These are phyloP conservation scores for Tachycineta bicolor DNA, from an alignment of 2,113 vertebrate species.

Conservation along the genomic window DNA sequence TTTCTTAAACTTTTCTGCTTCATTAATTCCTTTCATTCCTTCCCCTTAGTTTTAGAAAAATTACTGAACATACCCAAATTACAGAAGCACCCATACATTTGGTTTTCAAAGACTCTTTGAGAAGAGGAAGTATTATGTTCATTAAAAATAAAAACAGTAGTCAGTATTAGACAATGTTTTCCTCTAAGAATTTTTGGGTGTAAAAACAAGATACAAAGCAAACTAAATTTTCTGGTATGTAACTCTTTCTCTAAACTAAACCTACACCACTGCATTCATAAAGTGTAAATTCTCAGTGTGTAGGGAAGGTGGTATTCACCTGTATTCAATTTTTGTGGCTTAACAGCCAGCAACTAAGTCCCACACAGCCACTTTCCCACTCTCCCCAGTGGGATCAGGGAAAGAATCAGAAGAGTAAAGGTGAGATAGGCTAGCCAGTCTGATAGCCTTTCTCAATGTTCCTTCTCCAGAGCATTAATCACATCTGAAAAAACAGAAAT, in stretches of 20 bases:
- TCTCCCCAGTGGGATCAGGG: neutral
- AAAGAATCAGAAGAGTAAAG: neutral
- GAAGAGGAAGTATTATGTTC: neutral
- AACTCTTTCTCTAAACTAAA: neutral
- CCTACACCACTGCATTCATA: neutral
- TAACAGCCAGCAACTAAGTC: neutral
- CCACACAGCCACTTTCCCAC: neutral
- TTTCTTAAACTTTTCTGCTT: neutral
- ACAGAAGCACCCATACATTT: neutral
- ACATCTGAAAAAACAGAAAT: neutral
- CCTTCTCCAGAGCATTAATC: neutral
- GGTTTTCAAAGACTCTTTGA: neutral
- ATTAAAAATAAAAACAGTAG: neutral
- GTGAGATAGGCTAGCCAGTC: neutral
- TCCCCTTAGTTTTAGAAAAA: neutral
- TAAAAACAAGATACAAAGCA: neutral
- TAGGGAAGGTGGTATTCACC: neutral
- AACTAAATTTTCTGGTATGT: neutral
- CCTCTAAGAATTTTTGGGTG: neutral
- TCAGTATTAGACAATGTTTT: neutral
- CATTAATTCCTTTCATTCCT: neutral
- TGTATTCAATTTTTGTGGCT: neutral
- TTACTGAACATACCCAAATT: neutral
- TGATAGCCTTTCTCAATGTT: neutral
- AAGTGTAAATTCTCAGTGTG: neutral